Evolutionary conservation across 2,797 vertebrate species (phyloP), one percentile per base, ranked within the genome.

Genomic region (Etheostoma perlongum): DNA sequence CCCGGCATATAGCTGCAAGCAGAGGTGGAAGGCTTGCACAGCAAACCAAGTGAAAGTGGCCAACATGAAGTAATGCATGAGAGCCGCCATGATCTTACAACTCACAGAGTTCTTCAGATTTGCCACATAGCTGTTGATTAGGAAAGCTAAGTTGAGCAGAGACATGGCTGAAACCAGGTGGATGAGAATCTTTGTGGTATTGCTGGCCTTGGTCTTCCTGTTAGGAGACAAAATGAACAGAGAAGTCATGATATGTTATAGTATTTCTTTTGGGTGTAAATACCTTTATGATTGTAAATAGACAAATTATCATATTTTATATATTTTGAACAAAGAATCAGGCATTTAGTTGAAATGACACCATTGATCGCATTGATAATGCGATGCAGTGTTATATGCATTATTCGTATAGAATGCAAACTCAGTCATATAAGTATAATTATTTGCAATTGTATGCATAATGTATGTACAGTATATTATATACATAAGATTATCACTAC

Each of bases 11-110:
- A 95, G 63, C 69, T 92, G 90, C 55, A 94, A 59, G 60, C 92
- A 93, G 61, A 95, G 76, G 74, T 95, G 93, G 65, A 95, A 89
- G 55, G 91, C 93, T 67, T 94, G 91, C 19, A 66, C 82, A 0
- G 88, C 91, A 15, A 95, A 95, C 94, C 94, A 95, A 3, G 83
- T 92, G 79, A 95, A 95, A 0, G 91, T 94, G 64, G 84, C 61
- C 73, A 95, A 30, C 90, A 95, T 61, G 55, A 69, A 90, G 86
- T 91, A 95, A 54, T 95, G 94, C 94, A 95, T 93, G 65, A 82
- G 0, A 0, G 79, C 91, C 0, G 90, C 95, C 78, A 94, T 87
- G 47, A 91, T 49, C 67, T 19, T 60, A 72, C 95, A 95, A 5
- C 73, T 85, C 7, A 47, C 25, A 0, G 0, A 0, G 59, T 4